Base-by-base conservation (phyloP, 2,888 invertebrate genomes). In the Tenthredo livida region DNA sequence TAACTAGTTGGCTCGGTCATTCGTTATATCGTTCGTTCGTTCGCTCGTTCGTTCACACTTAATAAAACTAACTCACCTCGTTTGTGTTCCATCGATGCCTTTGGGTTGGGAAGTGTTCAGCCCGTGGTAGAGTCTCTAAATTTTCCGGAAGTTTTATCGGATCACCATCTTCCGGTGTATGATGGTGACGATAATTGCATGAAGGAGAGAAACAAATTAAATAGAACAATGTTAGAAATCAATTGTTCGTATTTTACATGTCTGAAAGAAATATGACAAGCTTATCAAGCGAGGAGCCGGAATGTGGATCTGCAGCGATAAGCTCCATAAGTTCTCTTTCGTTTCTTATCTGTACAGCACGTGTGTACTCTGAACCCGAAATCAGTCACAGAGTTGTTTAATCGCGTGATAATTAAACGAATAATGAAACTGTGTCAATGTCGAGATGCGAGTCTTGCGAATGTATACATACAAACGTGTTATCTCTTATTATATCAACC, bases 11-110 rank as follows among this genome's bases (percentile, higher is more conserved):
- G 70, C 40, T 72, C 70, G 29, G 21, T 67, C 33, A 15, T 67
- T 67, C 67, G 21, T 67, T 67, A 12, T n/a, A 47, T 47, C 70
- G 29, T 10, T 40, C 25, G 6, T 47, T 29, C n/a, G 33, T 50
- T 54, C 25, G 47, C 37, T 77, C 77, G 37, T 47, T 47, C 54
- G 17, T 47, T 43, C 73, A 77, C 47, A 77, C 50, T 40, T n/a
- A 54, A 77, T 40, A 29, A 50, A 77, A 33, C 12, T 37, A 61
- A 89, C 95, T 95, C 93, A 98, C 99, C 97, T 99, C 99, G 95
- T 99, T 99, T 93, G 98, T 99, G 97, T 99, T 99, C 99, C 99
- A 99, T 90, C 98, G 97, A 94, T 99, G 98, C 93, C 98, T 95
- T 94, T 98, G 98, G 90, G 97, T 97, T 88, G 98, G 98, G 94